A percentile compares a stretch with the other conserved stretches of the same genome.
These are phyloP conservation scores for Salminus brasiliensis DNA, from an alignment of 2,113 vertebrate species.

Conservation along the genomic window DNA sequence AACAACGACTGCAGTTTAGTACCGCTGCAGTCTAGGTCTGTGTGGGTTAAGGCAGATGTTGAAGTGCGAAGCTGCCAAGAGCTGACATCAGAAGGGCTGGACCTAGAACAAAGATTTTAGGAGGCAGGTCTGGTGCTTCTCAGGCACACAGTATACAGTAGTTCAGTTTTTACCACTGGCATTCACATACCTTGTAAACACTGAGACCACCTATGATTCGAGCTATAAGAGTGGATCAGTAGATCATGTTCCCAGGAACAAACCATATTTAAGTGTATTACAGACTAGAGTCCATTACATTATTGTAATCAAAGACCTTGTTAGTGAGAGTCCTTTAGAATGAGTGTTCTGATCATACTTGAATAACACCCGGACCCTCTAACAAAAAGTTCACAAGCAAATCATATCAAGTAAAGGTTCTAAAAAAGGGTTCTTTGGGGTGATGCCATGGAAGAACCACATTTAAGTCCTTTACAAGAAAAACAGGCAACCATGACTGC, in stretches of 20 bases:
- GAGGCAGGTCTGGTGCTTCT: conserved; percentile 6
- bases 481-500: too few species aligned
- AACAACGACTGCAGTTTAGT: conserved; percentile 7
- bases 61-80: conserved; percentile 23
- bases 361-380: background rate
- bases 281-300: background rate
- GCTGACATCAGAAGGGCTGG: conserved; percentile 38
- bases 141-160: conserved; percentile 41
- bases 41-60: conserved; percentile 28
- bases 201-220: conserved; percentile 29
- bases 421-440: too few species aligned
- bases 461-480: background rate
- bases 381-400: background rate
- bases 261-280: conserved; percentile 5
- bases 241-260: conserved; percentile 5
- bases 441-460: background rate
- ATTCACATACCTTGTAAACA: conserved; percentile 18
- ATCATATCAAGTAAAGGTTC: background rate
- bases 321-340: background rate
- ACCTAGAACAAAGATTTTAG: conserved; percentile 20
- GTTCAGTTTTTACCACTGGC: conserved; percentile 21
- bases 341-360: background rate
- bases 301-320: conserved; percentile 5
- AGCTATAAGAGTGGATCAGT: background rate
- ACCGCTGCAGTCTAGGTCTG: background rate